Evolutionary conservation across 2,797 vertebrate genomes (phyloP), one percentile per base, ranked within the genome.

Genomic region (Spinibarbus caldwelli): DNA sequence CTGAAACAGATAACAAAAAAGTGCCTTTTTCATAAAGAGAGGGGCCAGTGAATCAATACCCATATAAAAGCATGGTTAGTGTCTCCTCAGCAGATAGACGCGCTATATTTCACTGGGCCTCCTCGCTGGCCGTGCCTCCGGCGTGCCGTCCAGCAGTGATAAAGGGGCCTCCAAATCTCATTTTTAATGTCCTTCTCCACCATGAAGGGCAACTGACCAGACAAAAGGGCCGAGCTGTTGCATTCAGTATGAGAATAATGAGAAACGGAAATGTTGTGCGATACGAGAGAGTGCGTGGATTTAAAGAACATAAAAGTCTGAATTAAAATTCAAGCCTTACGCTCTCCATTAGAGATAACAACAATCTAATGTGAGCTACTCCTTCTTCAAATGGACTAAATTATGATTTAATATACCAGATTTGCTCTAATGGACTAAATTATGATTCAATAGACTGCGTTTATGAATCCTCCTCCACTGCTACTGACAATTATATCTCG

Each of bases 11-110:
- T 90, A 91, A 89, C 86, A 88, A 88, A 91, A 91, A 91, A 81
- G 72, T 62, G 67, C 45, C 75, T 86, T 90, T 91, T 89, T 90
- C 89, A 91, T 88, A 90, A 90, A 90, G 84, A 89, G 73, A 90
- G 64, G 91, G 92, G 90, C 93, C 90, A 86, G 73, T 92, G 91
- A 94, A 92, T 95, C 93, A 93, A 94, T 95, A 94, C 89, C 92
- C 47, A 93, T 91, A 93, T 91, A 94, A 90, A 94, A 92, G 89
- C 91, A 86, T 90, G 91, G 88, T 89, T 89, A 94, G 93, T 89
- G 91, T 92, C 93, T 92, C 90, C 85, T 90, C 89, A 92, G 89
- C 88, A 90, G 94, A 91, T 87, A 92, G 93, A 94, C 94, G 94
- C 92, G 93, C 93, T 90, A 91, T 93, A 92, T 91, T 94, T 94